Evolutionary conservation across 1,140 invertebrate species (phyloP).

Genomic region (Lepidurus apus): DNA sequence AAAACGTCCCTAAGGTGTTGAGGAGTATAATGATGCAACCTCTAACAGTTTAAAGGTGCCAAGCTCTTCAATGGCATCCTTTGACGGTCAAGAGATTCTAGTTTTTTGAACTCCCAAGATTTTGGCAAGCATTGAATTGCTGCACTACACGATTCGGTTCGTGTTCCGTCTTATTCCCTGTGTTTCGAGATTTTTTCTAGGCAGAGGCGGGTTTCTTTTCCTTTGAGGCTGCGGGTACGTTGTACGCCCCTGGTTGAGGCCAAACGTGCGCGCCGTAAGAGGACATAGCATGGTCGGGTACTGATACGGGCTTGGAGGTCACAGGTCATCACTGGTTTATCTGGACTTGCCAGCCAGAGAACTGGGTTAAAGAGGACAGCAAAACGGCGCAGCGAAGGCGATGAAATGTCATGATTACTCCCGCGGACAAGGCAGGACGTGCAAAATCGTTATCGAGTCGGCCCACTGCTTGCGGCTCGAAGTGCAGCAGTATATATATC

Average conservation of each 20-base stretch:
- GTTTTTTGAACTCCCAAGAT: not conserved
- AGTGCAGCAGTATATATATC: no score
- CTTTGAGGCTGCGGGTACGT: not conserved
- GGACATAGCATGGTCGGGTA: conserved; percentile 5
- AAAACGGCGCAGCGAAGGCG: not conserved
- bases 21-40: not conserved
- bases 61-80: not conserved
- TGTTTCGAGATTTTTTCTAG: no score
- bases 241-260: not conserved
- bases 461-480: conserved; percentile 4
- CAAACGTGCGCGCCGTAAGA: not conserved
- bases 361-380: not conserved
- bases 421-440: conserved; percentile 13
- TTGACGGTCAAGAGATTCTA: not conserved
- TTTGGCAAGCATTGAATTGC: no score
- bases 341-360: not conserved
- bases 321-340: conserved; percentile 11
- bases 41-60: not conserved
- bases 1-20: not conserved
- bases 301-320: conserved; percentile 16
- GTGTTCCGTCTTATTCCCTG: no score
- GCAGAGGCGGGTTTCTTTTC: not conserved
- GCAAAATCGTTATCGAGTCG: conserved; percentile 8
- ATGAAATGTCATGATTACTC: conserved; percentile 17
- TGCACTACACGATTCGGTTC: no score